Evolutionary conservation across 2,888 invertebrate species (phyloP).

Genomic region (Synergus laeviventris): DNA sequence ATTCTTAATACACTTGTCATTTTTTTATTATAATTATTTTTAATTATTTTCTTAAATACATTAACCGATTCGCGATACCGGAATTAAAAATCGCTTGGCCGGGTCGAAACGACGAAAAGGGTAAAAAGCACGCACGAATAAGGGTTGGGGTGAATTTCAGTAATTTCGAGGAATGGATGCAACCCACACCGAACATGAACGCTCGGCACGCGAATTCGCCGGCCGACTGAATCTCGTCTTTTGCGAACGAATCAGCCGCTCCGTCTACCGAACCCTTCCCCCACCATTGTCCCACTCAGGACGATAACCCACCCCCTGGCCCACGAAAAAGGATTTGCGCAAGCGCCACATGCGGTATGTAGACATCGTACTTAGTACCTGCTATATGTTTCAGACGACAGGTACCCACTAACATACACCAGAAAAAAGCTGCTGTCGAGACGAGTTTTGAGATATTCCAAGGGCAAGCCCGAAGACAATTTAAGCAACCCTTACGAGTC

Average conservation of each 20-base stretch:
- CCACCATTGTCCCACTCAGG: constrained; percentile 41
- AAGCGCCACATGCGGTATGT: constrained; percentile 52
- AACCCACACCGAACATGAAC: constrained; percentile 58
- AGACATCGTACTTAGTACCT: constrained; percentile 29
- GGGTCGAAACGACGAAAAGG: neutral
- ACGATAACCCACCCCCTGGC: constrained; percentile 47
- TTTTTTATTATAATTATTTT: neutral
- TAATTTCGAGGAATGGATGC: neutral
- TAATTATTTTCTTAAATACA: neutral
- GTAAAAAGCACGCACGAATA: neutral
- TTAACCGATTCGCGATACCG: neutral
- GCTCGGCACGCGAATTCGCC: constrained; percentile 76
- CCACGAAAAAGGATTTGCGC: constrained; percentile 50
- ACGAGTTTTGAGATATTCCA: constrained; percentile 20
- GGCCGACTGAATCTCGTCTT: constrained; percentile 74
- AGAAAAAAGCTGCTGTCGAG: constrained; percentile 15
- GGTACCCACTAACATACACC: constrained; percentile 41
- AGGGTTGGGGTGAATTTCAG: constrained; percentile 36
- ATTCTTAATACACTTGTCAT: neutral
- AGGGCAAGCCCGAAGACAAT: constrained; percentile 6
- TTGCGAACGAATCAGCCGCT: constrained; percentile 65
- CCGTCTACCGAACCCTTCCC: constrained; percentile 50
- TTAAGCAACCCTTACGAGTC: neutral
- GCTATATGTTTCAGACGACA: constrained; percentile 43
- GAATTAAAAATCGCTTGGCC: constrained; percentile 40